Percentiles rank a stretch among this genome's conserved stretches.
Evolutionary conservation across 2,797 vertebrate species (phyloP).

Genomic region (Melanotaenia boesemani): DNA sequence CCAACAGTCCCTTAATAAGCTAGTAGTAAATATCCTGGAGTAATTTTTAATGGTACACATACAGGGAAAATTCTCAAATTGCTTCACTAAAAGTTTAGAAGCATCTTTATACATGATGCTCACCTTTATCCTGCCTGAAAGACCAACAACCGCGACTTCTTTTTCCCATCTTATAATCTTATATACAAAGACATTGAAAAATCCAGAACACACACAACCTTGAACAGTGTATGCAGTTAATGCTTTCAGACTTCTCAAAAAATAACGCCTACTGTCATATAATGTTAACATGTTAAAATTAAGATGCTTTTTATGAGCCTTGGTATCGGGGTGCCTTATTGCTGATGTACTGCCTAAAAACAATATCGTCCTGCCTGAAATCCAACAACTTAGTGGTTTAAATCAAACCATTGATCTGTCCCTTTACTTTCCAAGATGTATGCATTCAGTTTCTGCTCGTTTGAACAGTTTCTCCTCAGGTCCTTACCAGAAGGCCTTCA

Average conservation of each 20-base stretch:
- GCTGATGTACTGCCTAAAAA: slow-evolving; percentile 20
- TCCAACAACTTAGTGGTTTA: slow-evolving; percentile 14
- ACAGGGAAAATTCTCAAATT: slow-evolving; percentile 8
- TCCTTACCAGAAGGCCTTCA: slow-evolving; percentile 79
- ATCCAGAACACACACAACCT: slow-evolving; percentile 15
- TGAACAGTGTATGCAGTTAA: slow-evolving; percentile 20
- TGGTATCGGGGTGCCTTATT: slow-evolving; percentile 13
- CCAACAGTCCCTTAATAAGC: slow-evolving; percentile 38
- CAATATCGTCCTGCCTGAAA: background rate
- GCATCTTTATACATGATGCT: background rate
- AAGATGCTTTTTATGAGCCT: slow-evolving; percentile 12
- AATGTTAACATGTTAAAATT: background rate
- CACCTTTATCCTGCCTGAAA: slow-evolving; percentile 1
- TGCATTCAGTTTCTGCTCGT: slow-evolving; percentile 36
- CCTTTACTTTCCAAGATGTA: slow-evolving; percentile 58
- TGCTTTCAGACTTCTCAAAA: slow-evolving; percentile 10
- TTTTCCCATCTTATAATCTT: slow-evolving; percentile 8
- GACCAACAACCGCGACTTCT: background rate
- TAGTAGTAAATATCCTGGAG: background rate
- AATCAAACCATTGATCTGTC: slow-evolving; percentile 48
- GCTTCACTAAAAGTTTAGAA: background rate
- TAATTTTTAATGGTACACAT: background rate
- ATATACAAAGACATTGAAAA: background rate
- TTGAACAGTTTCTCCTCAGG: slow-evolving; percentile 51
- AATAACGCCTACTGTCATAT: background rate